Evolutionary conservation across 2,113 vertebrate species (phyloP).

Genomic region (Ellobius talpinus): DNA sequence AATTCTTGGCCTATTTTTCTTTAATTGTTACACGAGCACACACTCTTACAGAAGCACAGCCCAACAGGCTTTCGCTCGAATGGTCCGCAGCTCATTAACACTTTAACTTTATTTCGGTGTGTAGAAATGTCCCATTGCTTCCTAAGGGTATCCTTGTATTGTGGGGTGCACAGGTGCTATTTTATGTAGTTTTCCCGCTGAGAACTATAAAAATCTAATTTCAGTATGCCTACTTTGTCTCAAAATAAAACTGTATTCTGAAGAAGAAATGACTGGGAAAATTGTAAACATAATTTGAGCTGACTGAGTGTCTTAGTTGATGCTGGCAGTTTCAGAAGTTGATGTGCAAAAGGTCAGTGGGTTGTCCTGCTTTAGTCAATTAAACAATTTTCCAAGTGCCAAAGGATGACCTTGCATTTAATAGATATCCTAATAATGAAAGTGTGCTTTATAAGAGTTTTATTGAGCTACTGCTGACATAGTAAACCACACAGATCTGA

Average conservation of each 20-base stretch:
- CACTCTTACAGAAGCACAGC: not conserved
- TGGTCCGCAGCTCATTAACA: not conserved
- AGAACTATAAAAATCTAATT: not conserved
- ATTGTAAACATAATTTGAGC: not conserved
- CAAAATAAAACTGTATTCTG: constrained; percentile 36
- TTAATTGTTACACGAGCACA: not conserved
- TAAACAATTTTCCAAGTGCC: not conserved
- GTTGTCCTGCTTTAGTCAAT: constrained; percentile 1
- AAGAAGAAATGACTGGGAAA: constrained; percentile 29
- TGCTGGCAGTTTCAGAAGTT: not conserved
- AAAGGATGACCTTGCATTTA: not conserved
- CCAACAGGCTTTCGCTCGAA: not conserved
- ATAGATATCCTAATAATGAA: not conserved
- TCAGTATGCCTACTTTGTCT: not conserved
- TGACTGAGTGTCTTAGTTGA: not conserved
- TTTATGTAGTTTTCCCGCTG: not conserved
- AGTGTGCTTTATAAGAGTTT: not conserved
- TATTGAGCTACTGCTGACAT: not conserved
- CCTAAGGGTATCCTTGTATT: not conserved
- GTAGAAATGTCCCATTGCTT: not conserved
- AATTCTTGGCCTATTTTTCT: not conserved
- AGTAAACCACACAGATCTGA: not conserved
- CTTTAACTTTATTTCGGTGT: not conserved
- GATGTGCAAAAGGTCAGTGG: not conserved
- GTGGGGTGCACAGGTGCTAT: not conserved